These are phyloP conservation scores for Andricus curvator DNA, from an alignment of 2,888 invertebrate species.

Conservation along the genomic window DNA sequence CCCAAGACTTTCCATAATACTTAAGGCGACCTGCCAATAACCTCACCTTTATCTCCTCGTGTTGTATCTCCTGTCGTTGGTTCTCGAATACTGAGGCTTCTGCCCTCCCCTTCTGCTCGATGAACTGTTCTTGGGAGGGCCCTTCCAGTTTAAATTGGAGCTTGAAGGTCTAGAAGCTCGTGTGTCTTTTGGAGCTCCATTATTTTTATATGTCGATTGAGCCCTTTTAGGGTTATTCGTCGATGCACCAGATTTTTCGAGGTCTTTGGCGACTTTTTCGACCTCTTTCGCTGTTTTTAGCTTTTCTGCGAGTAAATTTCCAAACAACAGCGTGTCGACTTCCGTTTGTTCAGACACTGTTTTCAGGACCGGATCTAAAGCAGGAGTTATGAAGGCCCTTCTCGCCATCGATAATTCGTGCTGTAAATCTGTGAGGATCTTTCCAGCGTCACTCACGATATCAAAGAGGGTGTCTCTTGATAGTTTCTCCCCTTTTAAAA, in stretches of 20 bases:
- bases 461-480: neutral
- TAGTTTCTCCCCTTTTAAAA: neutral
- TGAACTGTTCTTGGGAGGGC: too few species aligned
- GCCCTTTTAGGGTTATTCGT: too few species aligned
- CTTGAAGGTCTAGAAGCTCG: too few species aligned
- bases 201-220: too few species aligned
- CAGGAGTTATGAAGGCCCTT: conserved; percentile 1
- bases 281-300: neutral
- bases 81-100: too few species aligned
- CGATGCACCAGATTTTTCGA: neutral
- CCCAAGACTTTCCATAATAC: neutral
- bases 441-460: neutral
- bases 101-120: too few species aligned
- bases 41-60: neutral
- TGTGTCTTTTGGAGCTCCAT: too few species aligned
- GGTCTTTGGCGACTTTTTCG: neutral
- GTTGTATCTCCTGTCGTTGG: neutral
- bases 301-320: neutral
- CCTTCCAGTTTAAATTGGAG: too few species aligned
- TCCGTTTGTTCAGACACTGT: neutral
- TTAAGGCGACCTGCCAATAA: neutral
- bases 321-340: neutral
- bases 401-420: conserved; percentile 2
- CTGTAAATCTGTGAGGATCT: conserved; percentile 10
- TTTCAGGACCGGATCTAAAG: neutral